These are phyloP conservation scores for Melolontha melolontha DNA, from an alignment of 2,888 invertebrate genomes.

Conservation along the genomic window DNA sequence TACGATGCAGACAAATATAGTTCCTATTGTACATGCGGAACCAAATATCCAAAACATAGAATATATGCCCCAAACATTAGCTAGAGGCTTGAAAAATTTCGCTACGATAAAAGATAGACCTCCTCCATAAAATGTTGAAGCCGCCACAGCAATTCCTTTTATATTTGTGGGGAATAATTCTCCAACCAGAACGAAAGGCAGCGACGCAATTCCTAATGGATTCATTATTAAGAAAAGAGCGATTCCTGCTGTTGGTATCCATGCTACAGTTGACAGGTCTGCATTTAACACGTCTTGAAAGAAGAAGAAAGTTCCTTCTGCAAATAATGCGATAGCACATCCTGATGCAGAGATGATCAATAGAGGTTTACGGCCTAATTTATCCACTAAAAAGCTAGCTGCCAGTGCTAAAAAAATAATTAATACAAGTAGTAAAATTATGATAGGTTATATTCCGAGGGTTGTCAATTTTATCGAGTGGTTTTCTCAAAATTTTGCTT, in stretches of 20 bases:
- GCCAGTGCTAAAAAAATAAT: slow-evolving; percentile 26
- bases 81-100: slow-evolving; percentile 71
- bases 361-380: slow-evolving; percentile 69
- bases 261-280: slow-evolving; percentile 63
- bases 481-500: no score
- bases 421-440: no score
- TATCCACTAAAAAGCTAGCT: slow-evolving; percentile 65
- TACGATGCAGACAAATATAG: slow-evolving; percentile 69
- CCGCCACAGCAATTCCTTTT: slow-evolving; percentile 71
- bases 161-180: slow-evolving; percentile 75
- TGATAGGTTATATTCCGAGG: no score
- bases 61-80: slow-evolving; percentile 70
- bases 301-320: slow-evolving; percentile 69
- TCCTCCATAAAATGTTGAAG: slow-evolving; percentile 70
- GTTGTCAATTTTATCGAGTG: no score
- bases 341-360: slow-evolving; percentile 69
- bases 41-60: slow-evolving; percentile 72
- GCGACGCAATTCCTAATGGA: slow-evolving; percentile 71
- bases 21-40: slow-evolving; percentile 67
- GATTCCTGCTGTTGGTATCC: slow-evolving; percentile 70
- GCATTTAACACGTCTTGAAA: slow-evolving; percentile 65
- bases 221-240: slow-evolving; percentile 72
- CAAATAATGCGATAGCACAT: slow-evolving; percentile 68
- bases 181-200: slow-evolving; percentile 73
- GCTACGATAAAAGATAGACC: slow-evolving; percentile 70